Evolutionary conservation across 2,113 vertebrate species (phyloP).

Genomic region (Carettochelys insculpta): DNA sequence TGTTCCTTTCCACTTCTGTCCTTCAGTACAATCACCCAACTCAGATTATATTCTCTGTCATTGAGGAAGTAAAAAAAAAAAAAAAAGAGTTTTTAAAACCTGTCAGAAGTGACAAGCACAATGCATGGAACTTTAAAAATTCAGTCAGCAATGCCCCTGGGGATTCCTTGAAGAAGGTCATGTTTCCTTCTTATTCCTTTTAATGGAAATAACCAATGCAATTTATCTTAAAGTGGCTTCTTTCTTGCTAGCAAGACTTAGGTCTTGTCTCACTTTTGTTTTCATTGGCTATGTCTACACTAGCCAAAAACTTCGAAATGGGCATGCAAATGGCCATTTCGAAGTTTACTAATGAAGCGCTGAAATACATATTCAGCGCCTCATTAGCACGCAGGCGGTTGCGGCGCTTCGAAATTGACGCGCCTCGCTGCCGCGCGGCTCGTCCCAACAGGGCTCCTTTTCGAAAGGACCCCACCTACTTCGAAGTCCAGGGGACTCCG

Average conservation of each 20-base stretch:
- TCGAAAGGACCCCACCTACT: too few relatives aligned
- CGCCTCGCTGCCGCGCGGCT: too few relatives aligned
- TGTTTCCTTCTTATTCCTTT: background rate
- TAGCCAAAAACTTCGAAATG: too few relatives aligned
- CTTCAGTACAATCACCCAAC: slow-evolving; percentile 84
- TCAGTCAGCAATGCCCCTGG: background rate
- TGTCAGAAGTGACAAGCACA: background rate
- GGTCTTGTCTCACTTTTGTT: background rate
- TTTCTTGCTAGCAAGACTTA: background rate
- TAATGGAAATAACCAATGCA: background rate
- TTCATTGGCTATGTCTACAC: too few relatives aligned
- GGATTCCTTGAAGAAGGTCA: background rate
- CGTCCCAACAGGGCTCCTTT: too few relatives aligned
- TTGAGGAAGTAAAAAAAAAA: slow-evolving; percentile 8
- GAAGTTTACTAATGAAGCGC: too few relatives aligned
- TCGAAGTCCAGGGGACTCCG: too few relatives aligned
- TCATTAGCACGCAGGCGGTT: too few relatives aligned
- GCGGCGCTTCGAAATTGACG: too few relatives aligned
- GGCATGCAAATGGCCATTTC: too few relatives aligned
- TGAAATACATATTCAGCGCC: too few relatives aligned
- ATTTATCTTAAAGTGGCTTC: background rate
- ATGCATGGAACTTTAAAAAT: background rate
- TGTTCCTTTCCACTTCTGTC: slow-evolving; percentile 74
- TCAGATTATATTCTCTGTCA: slow-evolving; percentile 72
- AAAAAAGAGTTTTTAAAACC: background rate